These are phyloP conservation scores for Brotula barbata DNA, from an alignment of 2,797 vertebrate genomes.

Conservation along the genomic window DNA sequence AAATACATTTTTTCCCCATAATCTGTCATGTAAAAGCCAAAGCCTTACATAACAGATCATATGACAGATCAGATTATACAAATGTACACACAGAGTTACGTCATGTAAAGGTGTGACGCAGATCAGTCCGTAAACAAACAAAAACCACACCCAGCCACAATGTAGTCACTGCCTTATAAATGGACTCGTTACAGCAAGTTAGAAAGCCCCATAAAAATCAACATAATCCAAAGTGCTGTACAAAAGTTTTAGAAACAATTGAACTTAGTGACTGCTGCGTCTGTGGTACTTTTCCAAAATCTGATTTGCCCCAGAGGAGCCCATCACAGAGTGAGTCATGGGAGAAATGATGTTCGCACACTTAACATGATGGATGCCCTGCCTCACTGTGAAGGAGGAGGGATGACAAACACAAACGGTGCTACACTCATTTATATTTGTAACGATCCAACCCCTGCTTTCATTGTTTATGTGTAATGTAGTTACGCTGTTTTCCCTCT, in stretches of 20 bases:
- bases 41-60: no score
- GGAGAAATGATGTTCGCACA: conserved; percentile 50
- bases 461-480: conserved; percentile 29
- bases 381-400: conserved; percentile 19
- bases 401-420: conserved; percentile 43
- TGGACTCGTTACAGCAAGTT: no score
- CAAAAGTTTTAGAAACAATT: conserved; percentile 47
- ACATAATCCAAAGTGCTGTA: conserved; percentile 35
- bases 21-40: no score
- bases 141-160: no score
- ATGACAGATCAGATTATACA: no score
- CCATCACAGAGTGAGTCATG: conserved; percentile 56
- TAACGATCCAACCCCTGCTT: conserved; percentile 35
- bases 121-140: no score
- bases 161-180: no score
- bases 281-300: conserved; percentile 55
- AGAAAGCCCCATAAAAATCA: no score
- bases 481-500: conserved; percentile 19
- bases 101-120: no score
- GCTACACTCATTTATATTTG: conserved; percentile 27
- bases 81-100: no score
- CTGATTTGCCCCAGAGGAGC: conserved; percentile 50
- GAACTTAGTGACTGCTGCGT: conserved; percentile 51
- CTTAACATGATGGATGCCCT: conserved; percentile 43
- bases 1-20: no score